Conservation (phyloP, 2,888 invertebrate species). For the Saturnia japonica region DNA sequence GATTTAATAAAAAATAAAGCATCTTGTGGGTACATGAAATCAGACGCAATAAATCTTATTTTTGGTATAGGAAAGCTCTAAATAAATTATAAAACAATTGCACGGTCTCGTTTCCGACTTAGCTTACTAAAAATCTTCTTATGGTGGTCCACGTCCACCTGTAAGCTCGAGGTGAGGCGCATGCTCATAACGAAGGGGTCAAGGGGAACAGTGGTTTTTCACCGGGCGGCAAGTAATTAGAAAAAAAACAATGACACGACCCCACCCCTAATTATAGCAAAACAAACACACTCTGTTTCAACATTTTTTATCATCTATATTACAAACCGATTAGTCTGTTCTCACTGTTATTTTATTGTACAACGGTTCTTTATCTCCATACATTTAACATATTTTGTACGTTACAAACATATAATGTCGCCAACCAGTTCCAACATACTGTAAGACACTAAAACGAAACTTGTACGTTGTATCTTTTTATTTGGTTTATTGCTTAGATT, state of each 20-base stretch:
- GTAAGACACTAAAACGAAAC: too few species aligned
- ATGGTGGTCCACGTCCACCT: neutral
- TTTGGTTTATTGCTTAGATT: too few species aligned
- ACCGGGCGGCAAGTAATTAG: constrained; percentile 31
- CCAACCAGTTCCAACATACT: too few species aligned
- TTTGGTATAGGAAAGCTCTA: neutral
- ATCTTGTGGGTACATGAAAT: neutral
- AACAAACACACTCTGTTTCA: constrained; percentile 12
- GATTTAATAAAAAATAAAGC: neutral
- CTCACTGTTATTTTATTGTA: too few species aligned
- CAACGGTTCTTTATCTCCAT: too few species aligned
- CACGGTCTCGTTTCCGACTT: neutral
- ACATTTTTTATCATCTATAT: neutral
- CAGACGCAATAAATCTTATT: neutral
- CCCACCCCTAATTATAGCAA: constrained; percentile 28
- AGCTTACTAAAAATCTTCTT: neutral
- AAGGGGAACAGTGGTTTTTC: constrained; percentile 37
- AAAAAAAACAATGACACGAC: constrained; percentile 33
- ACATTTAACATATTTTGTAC: too few species aligned
- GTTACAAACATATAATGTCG: too few species aligned
- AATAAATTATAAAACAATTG: neutral
- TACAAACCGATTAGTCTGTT: too few species aligned
- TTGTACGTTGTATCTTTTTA: too few species aligned
- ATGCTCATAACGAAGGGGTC: constrained; percentile 33
- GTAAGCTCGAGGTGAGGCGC: constrained; percentile 16